Evolutionary conservation across 2,888 invertebrate genomes (phyloP).

Genomic region (Erebia epiphron): DNA sequence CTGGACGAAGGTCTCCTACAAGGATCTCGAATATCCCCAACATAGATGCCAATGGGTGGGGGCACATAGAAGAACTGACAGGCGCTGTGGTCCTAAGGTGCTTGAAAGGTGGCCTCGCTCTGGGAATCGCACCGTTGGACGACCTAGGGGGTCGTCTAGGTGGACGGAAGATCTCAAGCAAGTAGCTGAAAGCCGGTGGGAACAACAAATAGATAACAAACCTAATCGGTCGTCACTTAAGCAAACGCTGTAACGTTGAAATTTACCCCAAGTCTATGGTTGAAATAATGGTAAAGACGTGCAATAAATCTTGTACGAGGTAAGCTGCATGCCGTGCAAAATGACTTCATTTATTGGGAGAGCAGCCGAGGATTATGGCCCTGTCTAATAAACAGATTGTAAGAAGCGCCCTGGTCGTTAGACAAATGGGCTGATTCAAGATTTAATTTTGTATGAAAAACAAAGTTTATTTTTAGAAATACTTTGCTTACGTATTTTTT

Average conservation of each 20-base stretch:
- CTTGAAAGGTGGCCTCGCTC: no score
- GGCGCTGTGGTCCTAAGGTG: no score
- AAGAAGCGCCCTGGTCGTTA: constrained; percentile 21
- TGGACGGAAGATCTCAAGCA: no score
- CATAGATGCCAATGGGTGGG: no score
- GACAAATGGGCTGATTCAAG: constrained; percentile 15
- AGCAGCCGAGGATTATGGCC: constrained; percentile 36
- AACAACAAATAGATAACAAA: no score
- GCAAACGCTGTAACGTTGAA: background rate
- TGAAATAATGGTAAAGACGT: constrained; percentile 29
- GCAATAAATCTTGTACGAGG: constrained; percentile 45
- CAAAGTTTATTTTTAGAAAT: background rate
- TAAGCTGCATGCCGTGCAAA: constrained; percentile 62
- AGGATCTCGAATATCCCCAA: no score
- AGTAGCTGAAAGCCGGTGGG: no score
- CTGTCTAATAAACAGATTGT: constrained; percentile 39
- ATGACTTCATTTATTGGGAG: constrained; percentile 59
- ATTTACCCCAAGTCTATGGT: background rate
- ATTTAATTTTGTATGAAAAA: background rate
- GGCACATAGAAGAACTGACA: no score
- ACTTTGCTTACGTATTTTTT: background rate
- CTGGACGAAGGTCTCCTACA: no score
- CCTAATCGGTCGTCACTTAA: background rate
- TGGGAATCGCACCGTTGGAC: no score
- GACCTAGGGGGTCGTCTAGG: no score